Evolutionary conservation across 1,140 invertebrate genomes (phyloP).

Genomic region (Leptinotarsa undecemlineata): DNA sequence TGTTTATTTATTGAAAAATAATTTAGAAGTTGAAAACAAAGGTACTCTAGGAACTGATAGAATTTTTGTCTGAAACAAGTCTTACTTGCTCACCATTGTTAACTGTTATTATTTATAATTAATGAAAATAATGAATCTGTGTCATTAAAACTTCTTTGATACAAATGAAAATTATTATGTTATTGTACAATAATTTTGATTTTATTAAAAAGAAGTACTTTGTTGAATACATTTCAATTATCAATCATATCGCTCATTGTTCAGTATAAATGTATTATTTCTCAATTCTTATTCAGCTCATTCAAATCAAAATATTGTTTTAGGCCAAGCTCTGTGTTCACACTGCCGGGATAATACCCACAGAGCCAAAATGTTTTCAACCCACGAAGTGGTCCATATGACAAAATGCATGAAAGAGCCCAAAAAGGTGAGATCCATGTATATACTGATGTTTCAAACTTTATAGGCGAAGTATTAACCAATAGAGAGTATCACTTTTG

Average conservation of each 20-base stretch:
- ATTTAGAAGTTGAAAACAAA: background rate
- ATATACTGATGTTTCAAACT: background rate
- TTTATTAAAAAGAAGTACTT: constrained; percentile 3
- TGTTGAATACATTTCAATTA: no score
- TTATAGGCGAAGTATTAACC: no score
- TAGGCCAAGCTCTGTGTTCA: constrained; percentile 72
- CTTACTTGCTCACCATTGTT: no score
- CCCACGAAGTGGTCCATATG: constrained; percentile 73
- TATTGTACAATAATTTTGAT: background rate
- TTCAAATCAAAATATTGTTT: constrained; percentile 31
- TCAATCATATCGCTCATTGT: no score
- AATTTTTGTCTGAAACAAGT: no score
- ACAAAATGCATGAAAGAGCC: constrained; percentile 70
- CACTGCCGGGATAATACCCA: constrained; percentile 73
- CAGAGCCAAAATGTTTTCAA: constrained; percentile 74
- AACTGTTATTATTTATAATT: no score
- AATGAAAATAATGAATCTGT: no score
- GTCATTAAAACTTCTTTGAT: no score
- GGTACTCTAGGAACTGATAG: background rate
- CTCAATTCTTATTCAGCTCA: no score
- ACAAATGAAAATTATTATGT: background rate
- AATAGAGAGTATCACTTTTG: no score
- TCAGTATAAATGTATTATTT: background rate
- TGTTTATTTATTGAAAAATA: no score
- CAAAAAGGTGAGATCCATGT: constrained; percentile 57